Evolutionary conservation across 2,888 invertebrate genomes (phyloP).

Genomic region (Pycnomerus fuliginosus): DNA sequence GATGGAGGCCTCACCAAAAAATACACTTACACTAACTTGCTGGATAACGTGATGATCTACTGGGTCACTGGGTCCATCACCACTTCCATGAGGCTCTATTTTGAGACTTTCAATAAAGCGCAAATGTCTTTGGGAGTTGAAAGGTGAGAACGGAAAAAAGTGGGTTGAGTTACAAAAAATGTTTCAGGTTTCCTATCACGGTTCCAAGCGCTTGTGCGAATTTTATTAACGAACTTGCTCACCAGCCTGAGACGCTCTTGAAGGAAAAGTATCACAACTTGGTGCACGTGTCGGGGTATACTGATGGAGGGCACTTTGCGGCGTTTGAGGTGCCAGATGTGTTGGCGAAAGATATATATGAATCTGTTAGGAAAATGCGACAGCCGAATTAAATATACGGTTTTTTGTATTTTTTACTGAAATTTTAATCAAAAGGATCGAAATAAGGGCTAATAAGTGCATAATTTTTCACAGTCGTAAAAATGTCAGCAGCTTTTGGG

Average conservation of each 20-base stretch:
- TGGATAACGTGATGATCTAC: constrained; percentile 81
- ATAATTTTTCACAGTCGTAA: too few species aligned
- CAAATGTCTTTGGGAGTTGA: background rate
- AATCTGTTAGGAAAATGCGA: constrained; percentile 36
- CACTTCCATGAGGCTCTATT: constrained; percentile 72
- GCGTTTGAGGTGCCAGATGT: constrained; percentile 39
- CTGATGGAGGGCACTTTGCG: constrained; percentile 39
- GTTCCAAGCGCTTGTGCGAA: constrained; percentile 75
- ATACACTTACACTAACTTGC: constrained; percentile 67
- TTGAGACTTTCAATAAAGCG: constrained; percentile 57
- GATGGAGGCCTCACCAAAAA: constrained; percentile 69
- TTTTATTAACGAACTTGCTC: constrained; percentile 69
- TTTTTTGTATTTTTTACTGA: too few species aligned
- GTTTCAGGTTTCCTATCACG: constrained; percentile 61
- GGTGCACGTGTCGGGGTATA: constrained; percentile 52
- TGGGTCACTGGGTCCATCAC: constrained; percentile 73
- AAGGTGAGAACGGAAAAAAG: constrained; percentile 29
- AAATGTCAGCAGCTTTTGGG: too few species aligned
- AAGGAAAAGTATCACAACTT: constrained; percentile 64
- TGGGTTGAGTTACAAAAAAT: background rate
- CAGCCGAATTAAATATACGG: too few species aligned
- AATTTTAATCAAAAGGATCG: too few species aligned
- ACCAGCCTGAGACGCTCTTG: constrained; percentile 61
- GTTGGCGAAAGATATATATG: constrained; percentile 36
- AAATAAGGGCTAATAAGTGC: too few species aligned